Base-by-base conservation (phyloP, 2,888 invertebrate genomes). In the Flabesymbios commensalis region DNA sequence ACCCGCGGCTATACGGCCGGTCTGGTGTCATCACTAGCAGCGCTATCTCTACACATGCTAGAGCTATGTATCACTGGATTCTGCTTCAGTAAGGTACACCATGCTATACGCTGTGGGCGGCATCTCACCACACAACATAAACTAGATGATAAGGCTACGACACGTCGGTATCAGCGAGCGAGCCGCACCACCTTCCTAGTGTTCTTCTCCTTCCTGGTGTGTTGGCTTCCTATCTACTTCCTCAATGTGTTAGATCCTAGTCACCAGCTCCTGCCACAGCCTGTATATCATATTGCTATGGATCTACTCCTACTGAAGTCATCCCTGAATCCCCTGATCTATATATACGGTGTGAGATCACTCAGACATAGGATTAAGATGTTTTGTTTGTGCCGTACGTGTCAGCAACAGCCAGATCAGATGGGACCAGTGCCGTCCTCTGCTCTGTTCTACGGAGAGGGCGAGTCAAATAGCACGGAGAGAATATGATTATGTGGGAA, bases 301-400 rank as follows among this genome's bases (percentile, higher is more conserved):
- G 69, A 69, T 32, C 49, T 69, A 22, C 49, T 68, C 19, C 43
- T 68, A n/a, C 42, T 65, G 26, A 69, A 68, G 59, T 64, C 64
- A 10, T 61, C 68, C 39, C 52, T 69, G 22, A 63, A 69, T 29
- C 69, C 69, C 2, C 19, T 60, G 10, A 64, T 69, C 17, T 65
- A 61, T 47, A 56, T 69, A 26, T 63, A 65, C 47, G 65, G 67
- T 10, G 36, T 69, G 14, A 24, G 65, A 10, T 63, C 69, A 2
- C 58, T 69, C 17, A 39, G 69, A 10, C 43, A 48, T 33, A 58
- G 64, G 59, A 54, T 68, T 7, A 64, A 65, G 45, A 31, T 62
- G 36, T 42, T 58, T 14, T 66, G 65, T 36, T 31, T 68, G 57
- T 49, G 49, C 22, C 24, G 45, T 22, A 17, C n/a, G n/a, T n/a